These are phyloP conservation scores for Drosophila gunungcola DNA, from an alignment of 1,140 invertebrate genomes.

Conservation along the genomic window DNA sequence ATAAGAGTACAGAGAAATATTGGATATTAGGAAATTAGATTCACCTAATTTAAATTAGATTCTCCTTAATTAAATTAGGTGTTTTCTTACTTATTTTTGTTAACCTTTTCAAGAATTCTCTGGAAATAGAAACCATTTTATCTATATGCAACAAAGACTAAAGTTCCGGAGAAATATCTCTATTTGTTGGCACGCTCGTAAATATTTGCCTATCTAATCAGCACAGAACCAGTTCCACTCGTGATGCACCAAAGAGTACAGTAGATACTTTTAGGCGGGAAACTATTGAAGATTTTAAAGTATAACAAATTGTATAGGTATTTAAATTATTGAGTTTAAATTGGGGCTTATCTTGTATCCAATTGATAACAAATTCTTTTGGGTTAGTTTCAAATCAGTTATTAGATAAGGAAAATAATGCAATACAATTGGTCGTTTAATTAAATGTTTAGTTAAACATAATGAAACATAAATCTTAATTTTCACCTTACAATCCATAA, in stretches of 20 bases:
- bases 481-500: not conserved
- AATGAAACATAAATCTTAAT: no score
- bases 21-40: not conserved
- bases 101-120: not conserved
- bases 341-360: no score
- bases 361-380: no score
- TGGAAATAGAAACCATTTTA: conserved; percentile 4
- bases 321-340: no score
- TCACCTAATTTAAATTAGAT: not conserved
- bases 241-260: conserved; percentile 31
- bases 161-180: conserved; percentile 16
- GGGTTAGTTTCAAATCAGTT: no score
- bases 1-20: no score
- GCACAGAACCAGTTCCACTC: conserved; percentile 24
- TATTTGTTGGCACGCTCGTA: conserved; percentile 27
- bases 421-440: no score
- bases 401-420: no score
- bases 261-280: conserved; percentile 4
- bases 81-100: not conserved
- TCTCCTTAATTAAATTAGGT: not conserved
- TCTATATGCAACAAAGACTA: conserved; percentile 17
- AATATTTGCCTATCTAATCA: conserved; percentile 46
- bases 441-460: no score
- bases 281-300: not conserved
- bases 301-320: not conserved